phyloP scores from a whole-genome alignment of 1,140 invertebrate genomes.

The Orchesella cincta region DNA sequence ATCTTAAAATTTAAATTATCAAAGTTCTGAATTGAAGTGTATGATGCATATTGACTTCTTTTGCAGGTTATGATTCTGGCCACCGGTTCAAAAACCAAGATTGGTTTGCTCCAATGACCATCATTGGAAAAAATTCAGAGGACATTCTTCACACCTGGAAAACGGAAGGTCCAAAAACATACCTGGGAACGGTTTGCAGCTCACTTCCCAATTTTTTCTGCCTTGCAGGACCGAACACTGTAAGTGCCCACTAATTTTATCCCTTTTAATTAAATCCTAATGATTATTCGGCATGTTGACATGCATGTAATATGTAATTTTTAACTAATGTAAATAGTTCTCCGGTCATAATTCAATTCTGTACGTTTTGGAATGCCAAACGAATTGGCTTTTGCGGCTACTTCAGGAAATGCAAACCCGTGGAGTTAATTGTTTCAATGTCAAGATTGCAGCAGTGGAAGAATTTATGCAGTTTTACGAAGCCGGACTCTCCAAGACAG shows the following conservation, averaged over 20 bases:
- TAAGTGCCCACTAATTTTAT: not conserved
- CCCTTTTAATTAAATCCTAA: not conserved
- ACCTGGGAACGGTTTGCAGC: conserved; percentile 18
- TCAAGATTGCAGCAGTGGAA: conserved; percentile 32
- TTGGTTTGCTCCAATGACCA: conserved; percentile 35
- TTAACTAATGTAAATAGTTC: not conserved
- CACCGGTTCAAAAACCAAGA: conserved; percentile 37
- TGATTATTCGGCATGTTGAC: not conserved
- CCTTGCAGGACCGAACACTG: conserved; percentile 34
- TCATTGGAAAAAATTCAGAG: conserved; percentile 32
- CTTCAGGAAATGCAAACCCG: conserved; percentile 36
- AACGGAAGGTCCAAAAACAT: conserved; percentile 22
- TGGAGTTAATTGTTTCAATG: conserved; percentile 30
- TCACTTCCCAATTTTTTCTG: conserved; percentile 30
- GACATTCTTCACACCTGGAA: conserved; percentile 36
- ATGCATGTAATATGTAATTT: not conserved
- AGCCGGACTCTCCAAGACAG: conserved; percentile 37
- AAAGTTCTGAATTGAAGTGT: not conserved
- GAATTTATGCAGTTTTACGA: conserved; percentile 30
- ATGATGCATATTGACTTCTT: not conserved
- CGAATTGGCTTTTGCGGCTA: conserved; percentile 27
- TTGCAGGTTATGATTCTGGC: conserved; percentile 38
- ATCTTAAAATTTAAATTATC: not conserved
- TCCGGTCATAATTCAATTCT: conserved; percentile 43
- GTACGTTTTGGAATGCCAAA: conserved; percentile 49